phyloP scores from a whole-genome alignment of 37 sponge, comb jelly and placozoan species.

The Cliona cf. orientalis region DNA sequence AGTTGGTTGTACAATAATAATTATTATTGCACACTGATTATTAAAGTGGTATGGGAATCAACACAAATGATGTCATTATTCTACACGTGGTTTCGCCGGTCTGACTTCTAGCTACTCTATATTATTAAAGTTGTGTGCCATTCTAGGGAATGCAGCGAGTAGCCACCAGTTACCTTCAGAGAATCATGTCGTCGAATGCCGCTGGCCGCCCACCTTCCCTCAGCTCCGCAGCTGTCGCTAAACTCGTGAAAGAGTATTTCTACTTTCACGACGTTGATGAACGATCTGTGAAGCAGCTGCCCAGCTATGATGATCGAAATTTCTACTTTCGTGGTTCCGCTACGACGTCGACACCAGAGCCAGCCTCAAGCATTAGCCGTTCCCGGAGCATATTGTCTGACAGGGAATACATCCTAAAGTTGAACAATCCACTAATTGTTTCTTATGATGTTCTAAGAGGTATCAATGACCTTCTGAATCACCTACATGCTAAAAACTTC shows the following conservation, averaged over 20 bases:
- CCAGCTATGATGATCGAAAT: slow-evolving; percentile 63
- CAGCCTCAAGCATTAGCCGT: no score
- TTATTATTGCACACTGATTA: no score
- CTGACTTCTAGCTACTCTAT: no score
- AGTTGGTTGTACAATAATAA: no score
- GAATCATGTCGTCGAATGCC: background rate
- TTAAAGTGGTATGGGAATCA: no score
- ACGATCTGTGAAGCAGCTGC: slow-evolving; percentile 25
- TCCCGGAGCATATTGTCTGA: no score
- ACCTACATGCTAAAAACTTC: slow-evolving; percentile 35
- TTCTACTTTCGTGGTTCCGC: slow-evolving; percentile 54
- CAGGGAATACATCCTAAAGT: slow-evolving; percentile 25
- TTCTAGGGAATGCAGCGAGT: no score
- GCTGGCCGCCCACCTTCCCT: slow-evolving; percentile 33
- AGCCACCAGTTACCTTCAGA: no score
- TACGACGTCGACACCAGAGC: no score
- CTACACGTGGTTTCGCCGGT: no score
- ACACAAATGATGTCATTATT: no score
- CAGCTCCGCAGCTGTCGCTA: background rate
- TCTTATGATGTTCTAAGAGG: background rate
- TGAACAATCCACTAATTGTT: background rate
- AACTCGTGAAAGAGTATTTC: slow-evolving; percentile 11
- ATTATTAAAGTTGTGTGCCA: no score
- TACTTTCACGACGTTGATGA: slow-evolving; percentile 31
- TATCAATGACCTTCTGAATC: slow-evolving; percentile 53